Conservation (phyloP, 2,797 vertebrate genomes). For the Anolis apletophallus region DNA sequence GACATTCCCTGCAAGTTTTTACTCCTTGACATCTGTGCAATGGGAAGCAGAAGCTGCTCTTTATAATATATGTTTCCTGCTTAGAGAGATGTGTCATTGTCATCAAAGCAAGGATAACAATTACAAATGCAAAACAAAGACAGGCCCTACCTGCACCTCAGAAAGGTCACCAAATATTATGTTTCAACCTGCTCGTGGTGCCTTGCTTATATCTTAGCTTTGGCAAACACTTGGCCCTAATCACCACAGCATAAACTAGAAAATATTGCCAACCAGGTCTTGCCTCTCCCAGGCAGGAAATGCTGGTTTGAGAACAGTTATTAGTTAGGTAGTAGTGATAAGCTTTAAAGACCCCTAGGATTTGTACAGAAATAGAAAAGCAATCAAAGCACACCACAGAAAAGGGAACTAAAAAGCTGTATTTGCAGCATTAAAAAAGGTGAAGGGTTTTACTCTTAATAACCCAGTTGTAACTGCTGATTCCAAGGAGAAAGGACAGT, state of each 20-base stretch:
- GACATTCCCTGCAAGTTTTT: neutral
- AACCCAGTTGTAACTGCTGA: neutral
- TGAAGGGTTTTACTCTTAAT: neutral
- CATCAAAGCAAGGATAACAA: constrained; percentile 6
- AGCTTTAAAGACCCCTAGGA: neutral
- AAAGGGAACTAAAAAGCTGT: neutral
- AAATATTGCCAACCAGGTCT: neutral
- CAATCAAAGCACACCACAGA: neutral
- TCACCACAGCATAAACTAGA: neutral
- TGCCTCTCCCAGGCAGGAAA: neutral
- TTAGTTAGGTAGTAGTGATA: neutral
- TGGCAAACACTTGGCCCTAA: neutral
- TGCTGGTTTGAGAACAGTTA: neutral
- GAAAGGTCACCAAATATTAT: neutral
- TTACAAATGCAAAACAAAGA: neutral
- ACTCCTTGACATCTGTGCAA: neutral
- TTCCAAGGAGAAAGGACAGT: neutral
- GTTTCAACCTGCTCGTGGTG: neutral
- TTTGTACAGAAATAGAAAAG: neutral
- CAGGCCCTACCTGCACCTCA: neutral
- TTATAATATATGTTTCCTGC: neutral
- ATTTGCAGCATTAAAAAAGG: neutral
- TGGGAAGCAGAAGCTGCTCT: neutral
- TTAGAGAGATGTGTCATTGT: neutral
- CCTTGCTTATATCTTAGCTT: neutral